Evolutionary conservation across 2,113 vertebrate species (phyloP).

Genomic region (Hippocampus mohnikei): DNA sequence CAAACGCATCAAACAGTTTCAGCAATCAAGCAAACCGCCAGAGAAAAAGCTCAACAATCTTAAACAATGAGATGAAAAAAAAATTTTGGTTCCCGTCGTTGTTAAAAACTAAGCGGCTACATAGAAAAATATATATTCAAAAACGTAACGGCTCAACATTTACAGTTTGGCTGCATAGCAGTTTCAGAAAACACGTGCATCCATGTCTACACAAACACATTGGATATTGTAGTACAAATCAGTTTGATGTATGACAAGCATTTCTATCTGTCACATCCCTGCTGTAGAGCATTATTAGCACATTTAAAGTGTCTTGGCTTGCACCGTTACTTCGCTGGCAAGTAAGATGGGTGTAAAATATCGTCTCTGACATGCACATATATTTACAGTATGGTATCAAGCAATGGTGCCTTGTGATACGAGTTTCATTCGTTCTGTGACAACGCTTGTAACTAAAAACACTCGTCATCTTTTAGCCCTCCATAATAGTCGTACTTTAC

Average conservation of each 20-base stretch:
- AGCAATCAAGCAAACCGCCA: slow-evolving; percentile 32
- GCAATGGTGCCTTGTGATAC: slow-evolving; percentile 2
- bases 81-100: slow-evolving; percentile 48
- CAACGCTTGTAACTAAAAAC: not conserved
- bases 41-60: slow-evolving; percentile 35
- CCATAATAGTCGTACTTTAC: too few species aligned
- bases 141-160: slow-evolving; percentile 63
- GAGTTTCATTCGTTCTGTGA: not conserved
- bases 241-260: slow-evolving; percentile 44
- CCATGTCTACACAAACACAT: slow-evolving; percentile 59
- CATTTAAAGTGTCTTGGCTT: slow-evolving; percentile 51
- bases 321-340: slow-evolving; percentile 35
- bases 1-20: slow-evolving; percentile 41
- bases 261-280: slow-evolving; percentile 42
- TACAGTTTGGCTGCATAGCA: slow-evolving; percentile 78
- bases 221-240: slow-evolving; percentile 58
- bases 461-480: not conserved
- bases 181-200: slow-evolving; percentile 76
- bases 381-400: slow-evolving; percentile 19
- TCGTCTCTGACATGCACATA: slow-evolving; percentile 37
- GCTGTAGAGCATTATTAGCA: slow-evolving; percentile 37
- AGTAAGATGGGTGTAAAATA: slow-evolving; percentile 29
- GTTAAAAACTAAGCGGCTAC: slow-evolving; percentile 44
- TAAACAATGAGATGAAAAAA: slow-evolving; percentile 57
- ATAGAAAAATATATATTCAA: slow-evolving; percentile 66